These are phyloP conservation scores for Lipophrys pholis DNA, from an alignment of 2,113 vertebrate species.

Conservation along the genomic window DNA sequence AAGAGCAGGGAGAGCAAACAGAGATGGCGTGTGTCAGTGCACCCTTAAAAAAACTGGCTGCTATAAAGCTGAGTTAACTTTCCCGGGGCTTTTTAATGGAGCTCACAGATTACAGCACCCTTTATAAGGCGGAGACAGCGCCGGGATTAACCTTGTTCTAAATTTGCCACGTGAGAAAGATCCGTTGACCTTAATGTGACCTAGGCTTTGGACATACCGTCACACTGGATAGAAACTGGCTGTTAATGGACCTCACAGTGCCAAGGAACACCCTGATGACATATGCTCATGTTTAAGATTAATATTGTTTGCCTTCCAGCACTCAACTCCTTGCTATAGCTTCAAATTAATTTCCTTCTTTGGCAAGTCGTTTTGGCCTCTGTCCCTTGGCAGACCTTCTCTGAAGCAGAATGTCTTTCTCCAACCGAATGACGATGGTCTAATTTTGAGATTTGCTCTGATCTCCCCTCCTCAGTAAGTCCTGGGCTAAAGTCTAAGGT, in stretches of 20 bases:
- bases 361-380: slow-evolving; percentile 68
- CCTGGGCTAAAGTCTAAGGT: neutral
- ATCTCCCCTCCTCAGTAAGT: slow-evolving; percentile 46
- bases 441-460: slow-evolving; percentile 52
- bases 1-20: neutral
- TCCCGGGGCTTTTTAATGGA: slow-evolving; percentile 67
- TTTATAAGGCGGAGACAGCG: slow-evolving; percentile 65
- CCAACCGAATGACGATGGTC: slow-evolving; percentile 48
- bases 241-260: slow-evolving; percentile 70
- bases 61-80: slow-evolving; percentile 60
- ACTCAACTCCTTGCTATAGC: slow-evolving; percentile 60
- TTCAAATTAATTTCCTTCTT: slow-evolving; percentile 71
- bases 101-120: slow-evolving; percentile 74
- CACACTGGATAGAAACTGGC: slow-evolving; percentile 70
- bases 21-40: slow-evolving; percentile 3
- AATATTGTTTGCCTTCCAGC: slow-evolving; percentile 71
- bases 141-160: slow-evolving; percentile 81
- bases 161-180: slow-evolving; percentile 72
- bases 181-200: slow-evolving; percentile 71
- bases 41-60: slow-evolving; percentile 39
- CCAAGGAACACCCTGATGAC: slow-evolving; percentile 66
- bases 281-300: slow-evolving; percentile 71
- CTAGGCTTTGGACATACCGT: slow-evolving; percentile 67
- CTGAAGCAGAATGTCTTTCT: slow-evolving; percentile 37
- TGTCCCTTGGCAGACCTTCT: slow-evolving; percentile 68